Percentiles rank a stretch among this genome's conserved stretches.
Conservation (phyloP, 2,797 vertebrate species). For the Rhinogobio ventralis region DNA sequence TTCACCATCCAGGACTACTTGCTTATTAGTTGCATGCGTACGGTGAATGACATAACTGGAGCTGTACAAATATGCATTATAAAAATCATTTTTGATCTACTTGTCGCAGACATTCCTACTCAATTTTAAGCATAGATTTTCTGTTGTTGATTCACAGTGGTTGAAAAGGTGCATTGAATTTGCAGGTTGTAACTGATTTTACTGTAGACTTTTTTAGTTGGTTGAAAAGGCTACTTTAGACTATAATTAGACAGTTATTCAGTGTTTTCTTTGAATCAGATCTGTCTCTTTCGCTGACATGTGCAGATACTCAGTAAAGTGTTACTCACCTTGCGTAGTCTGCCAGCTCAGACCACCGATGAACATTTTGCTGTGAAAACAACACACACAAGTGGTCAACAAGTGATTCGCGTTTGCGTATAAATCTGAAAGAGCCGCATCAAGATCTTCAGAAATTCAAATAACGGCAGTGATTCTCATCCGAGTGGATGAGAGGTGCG, state of each 20-base stretch:
- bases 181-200: not conserved
- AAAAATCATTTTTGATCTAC: not conserved
- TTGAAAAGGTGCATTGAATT: not conserved
- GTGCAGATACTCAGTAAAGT: conserved; percentile 51
- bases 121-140: not conserved
- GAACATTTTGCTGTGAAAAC: conserved; percentile 93
- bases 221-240: not conserved
- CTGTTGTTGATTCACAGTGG: not conserved
- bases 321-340: conserved; percentile 93
- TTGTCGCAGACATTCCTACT: not conserved
- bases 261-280: not conserved
- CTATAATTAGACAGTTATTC: not conserved
- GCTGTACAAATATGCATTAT: not conserved
- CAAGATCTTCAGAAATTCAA: conserved; percentile 9
- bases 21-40: not conserved
- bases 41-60: not conserved
- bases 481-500: conserved; percentile 33
- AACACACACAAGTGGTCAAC: conserved; percentile 56
- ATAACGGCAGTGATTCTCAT: conserved; percentile 27
- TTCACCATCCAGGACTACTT: not conserved
- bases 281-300: conserved; percentile 34
- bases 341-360: conserved; percentile 98
- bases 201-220: not conserved
- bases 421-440: conserved; percentile 3
- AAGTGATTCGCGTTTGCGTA: conserved; percentile 43